Base-by-base conservation (phyloP, 2,113 vertebrate genomes). In the Rhizomys pruinosus region DNA sequence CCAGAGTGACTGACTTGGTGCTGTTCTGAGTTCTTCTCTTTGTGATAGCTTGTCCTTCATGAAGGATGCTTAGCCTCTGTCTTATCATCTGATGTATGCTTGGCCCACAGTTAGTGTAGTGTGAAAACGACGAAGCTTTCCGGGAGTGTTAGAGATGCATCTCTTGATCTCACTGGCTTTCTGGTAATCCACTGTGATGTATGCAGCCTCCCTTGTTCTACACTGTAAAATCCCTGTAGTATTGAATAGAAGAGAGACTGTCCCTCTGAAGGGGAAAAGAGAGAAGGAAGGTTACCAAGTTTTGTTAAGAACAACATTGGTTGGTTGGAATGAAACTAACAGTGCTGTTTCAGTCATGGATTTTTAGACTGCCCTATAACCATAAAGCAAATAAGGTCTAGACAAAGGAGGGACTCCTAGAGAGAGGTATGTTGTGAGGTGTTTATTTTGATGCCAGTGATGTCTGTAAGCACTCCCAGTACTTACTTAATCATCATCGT, bases 41-140 rank as follows among this genome's bases (percentile, higher is more conserved):
- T 89, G 84, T 87, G 80, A 77, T 91, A 71, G 44, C 91, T 94
- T 91, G 87, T 76, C 86, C 89, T 93, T 96, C 90, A 68, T 82
- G 78, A 94, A 88, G 84, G 80, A 87, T 76, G 19, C 84, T 93
- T 96, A 89, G 79, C 90, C 81, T 94, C 77, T 96, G 92, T 97
- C 90, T 55, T 96, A 63, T 95, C 72, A 61, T 94, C 86, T 42
- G 9, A 87, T 64, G 32, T 95, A 79, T 84, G 64, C 69, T 95
- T 93, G 92, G 91, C 91, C 84, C 59, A 47, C 82, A 85, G 93
- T 95, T 97, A 95, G 90, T 96, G 92, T 93, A 87, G 93, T 96
- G 93, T 97, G 95, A 94, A 97, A 96, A 97, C 92, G 89, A 93
- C 94, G 94, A 96, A 91, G 96, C 96, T 95, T 97, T 97, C 84